phyloP scores from a whole-genome alignment of 2,797 vertebrate species.

The Mormyrops boulengeri region DNA sequence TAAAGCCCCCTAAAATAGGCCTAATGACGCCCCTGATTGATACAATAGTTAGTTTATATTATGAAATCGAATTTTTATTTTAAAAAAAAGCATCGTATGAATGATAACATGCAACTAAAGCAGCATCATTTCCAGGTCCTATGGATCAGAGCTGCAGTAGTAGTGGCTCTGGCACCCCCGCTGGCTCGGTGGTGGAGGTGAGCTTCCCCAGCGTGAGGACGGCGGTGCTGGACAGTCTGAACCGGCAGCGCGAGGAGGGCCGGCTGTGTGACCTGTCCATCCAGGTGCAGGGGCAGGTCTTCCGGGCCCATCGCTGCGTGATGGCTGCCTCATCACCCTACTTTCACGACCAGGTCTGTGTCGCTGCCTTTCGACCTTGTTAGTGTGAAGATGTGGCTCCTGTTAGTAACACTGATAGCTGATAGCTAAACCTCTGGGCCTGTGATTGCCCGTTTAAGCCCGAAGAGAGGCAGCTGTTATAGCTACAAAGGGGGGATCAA shows the following conservation, averaged over 20 bases:
- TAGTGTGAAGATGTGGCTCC: not conserved
- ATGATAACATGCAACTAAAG: not conserved
- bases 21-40: not conserved
- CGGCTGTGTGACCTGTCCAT: slow-evolving; percentile 86
- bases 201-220: slow-evolving; percentile 76
- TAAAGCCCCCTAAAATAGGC: not conserved
- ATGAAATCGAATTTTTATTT: not conserved
- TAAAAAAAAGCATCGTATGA: not conserved
- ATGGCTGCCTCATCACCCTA: slow-evolving; percentile 86
- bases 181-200: slow-evolving; percentile 68
- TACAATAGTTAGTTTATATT: not conserved
- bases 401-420: not conserved
- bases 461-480: not conserved
- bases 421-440: not conserved
- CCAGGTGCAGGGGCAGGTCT: slow-evolving; percentile 84
- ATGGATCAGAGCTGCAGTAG: slow-evolving; percentile 58
- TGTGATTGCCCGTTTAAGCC: not conserved
- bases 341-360: slow-evolving; percentile 82
- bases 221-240: slow-evolving; percentile 77
- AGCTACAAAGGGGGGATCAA: not conserved
- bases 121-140: not conserved
- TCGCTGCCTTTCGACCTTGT: not conserved
- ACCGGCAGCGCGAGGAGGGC: slow-evolving; percentile 80
- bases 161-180: slow-evolving; percentile 34
- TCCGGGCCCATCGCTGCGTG: slow-evolving; percentile 85